Base-by-base conservation (phyloP, 2,797 vertebrate species). In the Psittacula echo region DNA sequence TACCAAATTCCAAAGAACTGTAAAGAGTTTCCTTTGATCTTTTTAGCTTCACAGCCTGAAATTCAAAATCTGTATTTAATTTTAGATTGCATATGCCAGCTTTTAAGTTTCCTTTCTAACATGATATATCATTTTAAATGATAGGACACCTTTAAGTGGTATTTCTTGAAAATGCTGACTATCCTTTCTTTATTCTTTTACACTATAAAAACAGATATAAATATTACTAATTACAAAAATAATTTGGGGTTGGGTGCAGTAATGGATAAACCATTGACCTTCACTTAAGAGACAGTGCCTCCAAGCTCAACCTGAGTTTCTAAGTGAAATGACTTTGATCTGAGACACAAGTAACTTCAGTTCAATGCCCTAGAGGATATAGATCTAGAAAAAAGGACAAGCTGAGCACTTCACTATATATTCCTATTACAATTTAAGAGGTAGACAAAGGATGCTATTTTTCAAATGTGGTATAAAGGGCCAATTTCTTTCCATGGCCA, bases 41-140 rank as follows among this genome's bases (percentile, higher is more conserved):
- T 98, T 98, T 98, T 97, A 98, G 97, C 97, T 98, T 98, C 91
- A 95, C 95, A 97, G 97, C 88, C 96, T 98, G 97, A 98, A 98
- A 98, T 98, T 98, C 96, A 98, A 98, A 98, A 98, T 98, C 97
- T 97, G 97, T 97, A 97, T 98, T 98, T 98, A 98, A 98, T 98
- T 98, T 98, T 98, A 98, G 96, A 98, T 97, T 98, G 97, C 98
- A 98, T 97, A 97, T 97, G 97, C 96, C 86, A 97, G 97, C 97
- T 98, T 98, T 98, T 97, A 97, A 97, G 97, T 98, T 98, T 98
- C 97, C 97, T 97, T 97, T 97, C 96, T 96, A 98, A 97, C 97
- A 97, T 96, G 96, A 97, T 97, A 97, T 96, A 98, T 98, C 97
- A 97, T 97, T 98, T 98, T 97, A 98, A 98, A 97, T 97, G 95